Conservation (phyloP, 2,888 invertebrate species). For the Phania funesta region DNA sequence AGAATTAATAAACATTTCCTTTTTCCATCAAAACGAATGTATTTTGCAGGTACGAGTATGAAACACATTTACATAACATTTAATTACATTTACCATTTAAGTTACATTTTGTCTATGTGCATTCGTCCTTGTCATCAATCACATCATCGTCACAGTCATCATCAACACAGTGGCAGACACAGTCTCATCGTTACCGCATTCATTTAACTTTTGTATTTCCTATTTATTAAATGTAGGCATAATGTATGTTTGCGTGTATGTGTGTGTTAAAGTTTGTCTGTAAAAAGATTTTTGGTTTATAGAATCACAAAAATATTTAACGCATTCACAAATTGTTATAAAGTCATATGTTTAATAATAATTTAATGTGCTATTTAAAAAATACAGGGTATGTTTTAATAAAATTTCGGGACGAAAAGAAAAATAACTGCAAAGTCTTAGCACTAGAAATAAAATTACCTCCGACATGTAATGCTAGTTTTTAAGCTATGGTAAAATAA, state of each 20-base stretch:
- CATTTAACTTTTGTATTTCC: conserved; percentile 51
- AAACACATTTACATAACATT: conserved; percentile 68
- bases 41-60: conserved; percentile 24
- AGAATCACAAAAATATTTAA: conserved; percentile 38
- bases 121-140: conserved; percentile 56
- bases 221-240: conserved; percentile 23
- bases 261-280: not conserved
- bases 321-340: too few species aligned
- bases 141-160: conserved; percentile 49
- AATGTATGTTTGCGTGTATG: not conserved
- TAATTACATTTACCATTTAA: conserved; percentile 69
- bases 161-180: conserved; percentile 23
- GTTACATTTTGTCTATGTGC: conserved; percentile 60
- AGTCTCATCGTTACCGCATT: conserved; percentile 30
- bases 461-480: too few species aligned
- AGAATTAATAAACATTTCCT: conserved; percentile 43
- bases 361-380: too few species aligned
- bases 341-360: too few species aligned
- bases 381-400: too few species aligned
- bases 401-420: too few species aligned
- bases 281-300: conserved; percentile 39
- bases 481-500: too few species aligned
- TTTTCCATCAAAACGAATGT: not conserved
- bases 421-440: too few species aligned
- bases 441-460: too few species aligned